Conservation (phyloP, 2,888 invertebrate species). For the Lycia hirtaria region DNA sequence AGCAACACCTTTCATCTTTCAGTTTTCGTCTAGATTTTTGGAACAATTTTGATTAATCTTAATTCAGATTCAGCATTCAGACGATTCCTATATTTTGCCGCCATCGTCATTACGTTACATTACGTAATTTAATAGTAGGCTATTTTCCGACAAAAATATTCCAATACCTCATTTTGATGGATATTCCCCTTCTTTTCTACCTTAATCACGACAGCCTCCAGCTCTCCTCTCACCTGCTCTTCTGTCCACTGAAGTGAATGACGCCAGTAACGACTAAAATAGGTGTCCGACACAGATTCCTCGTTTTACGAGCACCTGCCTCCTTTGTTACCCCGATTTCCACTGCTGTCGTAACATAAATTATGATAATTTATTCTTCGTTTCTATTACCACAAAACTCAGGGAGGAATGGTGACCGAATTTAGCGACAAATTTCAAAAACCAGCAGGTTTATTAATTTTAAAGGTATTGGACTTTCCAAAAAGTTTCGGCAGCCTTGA, state of each 20-base stretch:
- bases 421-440: background rate
- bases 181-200: too few species aligned
- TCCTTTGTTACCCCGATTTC: constrained; percentile 28
- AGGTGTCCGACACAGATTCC: constrained; percentile 53
- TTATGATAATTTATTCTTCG: constrained; percentile 24
- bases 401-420: constrained; percentile 1
- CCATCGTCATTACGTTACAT: too few species aligned
- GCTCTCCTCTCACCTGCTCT: constrained; percentile 10
- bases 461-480: too few species aligned
- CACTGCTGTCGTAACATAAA: constrained; percentile 22
- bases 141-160: too few species aligned
- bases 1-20: background rate
- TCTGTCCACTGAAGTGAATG: constrained; percentile 54
- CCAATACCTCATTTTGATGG: too few species aligned
- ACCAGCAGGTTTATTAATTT: too few species aligned
- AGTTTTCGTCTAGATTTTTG: too few species aligned
- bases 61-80: too few species aligned
- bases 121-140: too few species aligned
- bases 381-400: constrained; percentile 9
- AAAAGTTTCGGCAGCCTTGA: too few species aligned
- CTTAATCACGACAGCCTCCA: background rate
- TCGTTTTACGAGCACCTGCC: constrained; percentile 36
- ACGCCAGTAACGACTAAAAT: constrained; percentile 51
- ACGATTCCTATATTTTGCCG: too few species aligned
- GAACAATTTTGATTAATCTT: too few species aligned